phyloP scores from a whole-genome alignment of 92 coral and sea anemone species.

The Micromussa lordhowensis region DNA sequence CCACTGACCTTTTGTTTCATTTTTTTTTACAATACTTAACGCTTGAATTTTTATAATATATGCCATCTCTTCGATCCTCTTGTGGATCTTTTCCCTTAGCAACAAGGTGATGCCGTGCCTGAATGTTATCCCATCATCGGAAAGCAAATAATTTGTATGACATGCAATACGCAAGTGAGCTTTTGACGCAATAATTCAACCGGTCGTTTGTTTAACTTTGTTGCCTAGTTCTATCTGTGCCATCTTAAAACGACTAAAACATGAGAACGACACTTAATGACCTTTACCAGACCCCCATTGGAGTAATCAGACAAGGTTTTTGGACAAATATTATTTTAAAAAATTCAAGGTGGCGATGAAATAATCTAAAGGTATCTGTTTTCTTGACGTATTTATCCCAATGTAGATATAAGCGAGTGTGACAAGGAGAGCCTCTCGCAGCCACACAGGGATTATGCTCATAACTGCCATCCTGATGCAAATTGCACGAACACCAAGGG shows the following conservation, averaged over 20 bases:
- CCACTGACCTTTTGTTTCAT: background rate
- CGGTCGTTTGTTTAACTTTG: too few species aligned
- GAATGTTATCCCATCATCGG: too few species aligned
- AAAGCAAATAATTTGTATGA: too few species aligned
- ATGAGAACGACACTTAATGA: background rate
- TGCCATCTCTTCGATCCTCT: background rate
- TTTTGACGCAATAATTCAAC: too few species aligned
- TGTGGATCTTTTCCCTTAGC: too few species aligned
- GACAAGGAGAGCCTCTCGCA: background rate
- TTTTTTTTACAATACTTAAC: background rate
- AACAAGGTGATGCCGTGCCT: too few species aligned
- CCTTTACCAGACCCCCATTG: background rate
- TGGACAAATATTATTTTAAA: too few species aligned
- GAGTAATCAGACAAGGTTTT: background rate
- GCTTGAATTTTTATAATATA: too few species aligned
- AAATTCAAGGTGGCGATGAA: background rate
- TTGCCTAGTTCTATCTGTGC: too few species aligned
- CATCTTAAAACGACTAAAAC: too few species aligned
- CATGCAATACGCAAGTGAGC: too few species aligned
- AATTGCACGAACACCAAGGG: slow-evolving; percentile 85
- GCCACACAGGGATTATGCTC: slow-evolving; percentile 41
- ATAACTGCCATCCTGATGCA: slow-evolving; percentile 80
- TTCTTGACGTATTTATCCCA: background rate
- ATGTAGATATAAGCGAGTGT: slow-evolving; percentile 36
- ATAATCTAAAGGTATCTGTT: background rate